These are phyloP conservation scores for Ceratotherium simum DNA, from an alignment of 2,113 vertebrate species.

Conservation along the genomic window DNA sequence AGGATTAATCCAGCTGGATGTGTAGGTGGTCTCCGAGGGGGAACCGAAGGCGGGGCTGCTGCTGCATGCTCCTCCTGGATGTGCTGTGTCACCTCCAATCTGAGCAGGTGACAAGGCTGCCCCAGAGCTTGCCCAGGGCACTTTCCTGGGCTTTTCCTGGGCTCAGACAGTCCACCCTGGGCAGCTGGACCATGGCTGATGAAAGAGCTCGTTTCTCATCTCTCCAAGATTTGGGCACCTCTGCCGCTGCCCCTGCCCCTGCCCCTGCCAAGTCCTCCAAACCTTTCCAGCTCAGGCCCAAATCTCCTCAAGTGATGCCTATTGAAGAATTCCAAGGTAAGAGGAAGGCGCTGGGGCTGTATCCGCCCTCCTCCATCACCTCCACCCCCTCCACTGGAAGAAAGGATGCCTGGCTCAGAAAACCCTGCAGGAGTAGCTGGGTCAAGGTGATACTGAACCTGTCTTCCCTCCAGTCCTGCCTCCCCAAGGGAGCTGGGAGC, in stretches of 20 bases:
- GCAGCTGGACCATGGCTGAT: neutral
- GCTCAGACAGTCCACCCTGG: neutral
- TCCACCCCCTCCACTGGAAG: neutral
- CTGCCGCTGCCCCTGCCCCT: neutral
- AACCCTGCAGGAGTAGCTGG: neutral
- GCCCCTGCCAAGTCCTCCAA: slow-evolving; percentile 88
- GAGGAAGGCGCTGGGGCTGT: slow-evolving; percentile 41
- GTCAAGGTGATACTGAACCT: slow-evolving; percentile 51
- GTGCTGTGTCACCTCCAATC: neutral
- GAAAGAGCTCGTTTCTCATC: slow-evolving; percentile 76
- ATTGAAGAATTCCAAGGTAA: slow-evolving; percentile 93
- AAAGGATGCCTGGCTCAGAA: neutral
- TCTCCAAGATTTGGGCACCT: slow-evolving; percentile 87
- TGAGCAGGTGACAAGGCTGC: neutral
- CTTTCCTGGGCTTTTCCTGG: neutral
- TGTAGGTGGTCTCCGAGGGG: accelerated
- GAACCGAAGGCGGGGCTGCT: neutral
- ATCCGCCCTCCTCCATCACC: neutral
- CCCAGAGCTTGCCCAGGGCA: neutral
- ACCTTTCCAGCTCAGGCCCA: slow-evolving; percentile 91
- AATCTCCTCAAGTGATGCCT: slow-evolving; percentile 90
- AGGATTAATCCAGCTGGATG: neutral
- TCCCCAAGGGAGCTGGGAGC: slow-evolving; percentile 52
- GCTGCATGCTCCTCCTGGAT: neutral
- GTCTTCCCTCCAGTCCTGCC: neutral